These are phyloP conservation scores for Thomomys bottae DNA, from an alignment of 2,113 vertebrate species.

Conservation along the genomic window DNA sequence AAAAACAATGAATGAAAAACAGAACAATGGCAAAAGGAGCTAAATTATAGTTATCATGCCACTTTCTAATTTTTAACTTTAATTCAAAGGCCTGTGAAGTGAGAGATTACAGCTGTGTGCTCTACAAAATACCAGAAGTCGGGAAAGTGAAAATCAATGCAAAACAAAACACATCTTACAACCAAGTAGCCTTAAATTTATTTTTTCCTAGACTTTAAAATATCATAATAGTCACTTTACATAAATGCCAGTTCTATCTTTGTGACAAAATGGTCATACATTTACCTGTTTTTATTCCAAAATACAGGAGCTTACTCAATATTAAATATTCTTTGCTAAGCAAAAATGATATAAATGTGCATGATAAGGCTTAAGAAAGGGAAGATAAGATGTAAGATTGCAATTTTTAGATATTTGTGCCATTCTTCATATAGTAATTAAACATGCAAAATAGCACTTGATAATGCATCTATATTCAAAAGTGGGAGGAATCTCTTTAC, in stretches of 20 bases:
- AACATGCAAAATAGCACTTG: constrained; percentile 27
- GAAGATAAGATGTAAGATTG: constrained; percentile 16
- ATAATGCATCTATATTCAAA: constrained; percentile 49
- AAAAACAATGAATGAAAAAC: background rate
- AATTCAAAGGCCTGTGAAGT: background rate
- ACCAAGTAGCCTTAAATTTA: background rate
- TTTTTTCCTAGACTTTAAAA: background rate
- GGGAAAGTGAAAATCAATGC: background rate
- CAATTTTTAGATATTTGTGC: constrained; percentile 41
- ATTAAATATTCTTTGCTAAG: constrained; percentile 24
- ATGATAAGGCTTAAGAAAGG: constrained; percentile 18
- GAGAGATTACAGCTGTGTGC: fast-evolving
- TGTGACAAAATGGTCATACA: constrained; percentile 33
- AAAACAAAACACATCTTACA: background rate
- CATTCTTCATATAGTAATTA: constrained; percentile 60
- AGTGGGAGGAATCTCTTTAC: constrained; percentile 26
- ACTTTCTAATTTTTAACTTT: background rate
- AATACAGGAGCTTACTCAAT: background rate
- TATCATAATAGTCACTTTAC: background rate
- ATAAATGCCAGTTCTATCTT: background rate
- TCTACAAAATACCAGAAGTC: background rate
- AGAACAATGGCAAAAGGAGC: background rate
- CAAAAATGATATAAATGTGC: background rate
- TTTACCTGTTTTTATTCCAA: constrained; percentile 17
- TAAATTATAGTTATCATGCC: background rate